Evolutionary conservation across 2,797 vertebrate genomes (phyloP), one percentile per base, ranked within the genome.

Genomic region (Gymnocypris eckloni): DNA sequence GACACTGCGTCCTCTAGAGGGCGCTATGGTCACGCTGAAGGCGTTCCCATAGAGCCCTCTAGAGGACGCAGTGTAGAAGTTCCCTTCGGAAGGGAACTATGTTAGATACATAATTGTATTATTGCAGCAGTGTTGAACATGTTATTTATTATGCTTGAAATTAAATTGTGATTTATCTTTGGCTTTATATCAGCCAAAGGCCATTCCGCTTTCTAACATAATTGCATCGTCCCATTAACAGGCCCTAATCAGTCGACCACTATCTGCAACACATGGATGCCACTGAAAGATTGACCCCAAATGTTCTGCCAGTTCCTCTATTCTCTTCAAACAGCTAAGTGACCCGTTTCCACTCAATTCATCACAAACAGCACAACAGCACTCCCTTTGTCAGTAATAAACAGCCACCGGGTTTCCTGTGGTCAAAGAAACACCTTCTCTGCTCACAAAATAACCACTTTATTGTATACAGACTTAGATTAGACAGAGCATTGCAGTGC

Each of bases 401-500:
- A 82, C 18, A 70, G 80, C 59, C 28, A 66, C 13, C 39, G 20
- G 13, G 70, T 59, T 56, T 85, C 76, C 61, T 76, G 50, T 59
- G 69, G 59, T 80, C n/a, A 82, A 85, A 81, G 20, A 79, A 87
- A 79, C 25, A 79, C 16, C 39, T 41, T 39, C 1, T 80, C 56
- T 66, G 12, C 56, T 43, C 28, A 12, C 45, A 78, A 75, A 82
- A 69, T 4, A 67, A 87, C 15, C 20, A 37, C 12, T 56, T 33
- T 64, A 59, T 80, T 80, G 79, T 56, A 41, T 52, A 82, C 33
- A 20, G 61, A 69, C 70, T 80, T 84, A 56, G 69, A 83, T 81
- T 72, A 81, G 81, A 75, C 18, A 4, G 52, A 67, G 48, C 28
- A 11, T 25, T 83, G 70, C 39, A 37, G 81, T 61, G 71, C 37